Percentiles rank a stretch among this genome's conserved stretches.
These are phyloP conservation scores for Eurytoma californica DNA, from an alignment of 2,888 invertebrate species.

Conservation along the genomic window DNA sequence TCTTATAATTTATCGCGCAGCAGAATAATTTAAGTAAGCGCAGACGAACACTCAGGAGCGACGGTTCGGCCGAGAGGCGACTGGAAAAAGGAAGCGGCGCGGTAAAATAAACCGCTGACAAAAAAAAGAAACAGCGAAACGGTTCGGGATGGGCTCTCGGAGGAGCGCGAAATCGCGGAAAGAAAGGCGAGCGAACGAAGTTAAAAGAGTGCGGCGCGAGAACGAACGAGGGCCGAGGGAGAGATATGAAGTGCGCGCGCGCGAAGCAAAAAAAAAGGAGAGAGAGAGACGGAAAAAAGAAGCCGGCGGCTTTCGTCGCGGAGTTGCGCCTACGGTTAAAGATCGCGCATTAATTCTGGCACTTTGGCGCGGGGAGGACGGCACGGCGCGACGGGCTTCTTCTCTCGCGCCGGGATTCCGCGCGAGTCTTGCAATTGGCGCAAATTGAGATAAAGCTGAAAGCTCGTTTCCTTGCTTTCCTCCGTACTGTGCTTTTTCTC, in stretches of 20 bases:
- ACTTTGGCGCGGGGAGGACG: background rate
- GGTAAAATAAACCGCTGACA: background rate
- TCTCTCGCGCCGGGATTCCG: constrained; percentile 15
- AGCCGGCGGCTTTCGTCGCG: constrained; percentile 13
- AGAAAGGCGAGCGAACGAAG: constrained; percentile 12
- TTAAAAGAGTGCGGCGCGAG: constrained; percentile 40
- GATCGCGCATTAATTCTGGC: constrained; percentile 47
- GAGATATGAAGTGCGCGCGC: constrained; percentile 27
- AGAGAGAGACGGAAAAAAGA: background rate
- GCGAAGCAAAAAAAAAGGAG: background rate
- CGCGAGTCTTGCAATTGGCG: constrained; percentile 23
- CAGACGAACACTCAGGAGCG: too few species aligned
- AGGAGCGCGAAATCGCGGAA: constrained; percentile 1
- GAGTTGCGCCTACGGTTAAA: background rate
- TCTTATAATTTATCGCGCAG: too few species aligned
- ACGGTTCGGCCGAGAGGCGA: too few species aligned
- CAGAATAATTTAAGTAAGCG: too few species aligned
- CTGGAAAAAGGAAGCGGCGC: too few species aligned
- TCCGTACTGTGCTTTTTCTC: too few species aligned
- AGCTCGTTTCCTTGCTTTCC: too few species aligned
- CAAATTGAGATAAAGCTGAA: background rate
- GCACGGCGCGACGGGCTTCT: background rate
- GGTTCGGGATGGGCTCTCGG: background rate
- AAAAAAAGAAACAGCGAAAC: constrained; percentile 9
- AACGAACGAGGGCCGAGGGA: constrained; percentile 11